Conservation (phyloP, 1,140 invertebrate genomes). For the Pinna nobilis region DNA sequence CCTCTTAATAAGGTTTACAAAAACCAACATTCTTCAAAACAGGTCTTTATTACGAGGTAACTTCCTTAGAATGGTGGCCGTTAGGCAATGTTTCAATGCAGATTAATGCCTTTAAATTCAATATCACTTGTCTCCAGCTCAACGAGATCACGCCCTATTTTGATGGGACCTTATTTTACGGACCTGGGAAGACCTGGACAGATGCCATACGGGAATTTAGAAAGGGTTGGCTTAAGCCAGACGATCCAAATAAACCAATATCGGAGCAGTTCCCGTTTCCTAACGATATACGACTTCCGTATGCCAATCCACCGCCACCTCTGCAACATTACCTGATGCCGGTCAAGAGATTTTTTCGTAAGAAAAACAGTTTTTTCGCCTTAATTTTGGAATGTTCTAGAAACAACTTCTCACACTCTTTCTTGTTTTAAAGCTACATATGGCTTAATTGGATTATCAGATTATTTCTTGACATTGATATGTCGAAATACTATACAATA, state of each 20-base stretch:
- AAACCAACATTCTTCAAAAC: no score
- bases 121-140: slow-evolving; percentile 67
- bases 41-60: no score
- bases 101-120: no score
- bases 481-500: no score
- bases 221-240: slow-evolving; percentile 72
- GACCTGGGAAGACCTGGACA: slow-evolving; percentile 78
- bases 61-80: no score
- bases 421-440: not conserved
- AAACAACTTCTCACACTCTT: not conserved
- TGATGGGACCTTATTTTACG: slow-evolving; percentile 79
- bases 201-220: slow-evolving; percentile 76
- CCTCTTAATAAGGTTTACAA: no score
- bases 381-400: not conserved
- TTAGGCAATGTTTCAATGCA: no score
- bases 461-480: not conserved
- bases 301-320: slow-evolving; percentile 79
- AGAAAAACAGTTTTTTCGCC: slow-evolving; percentile 52
- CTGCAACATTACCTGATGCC: slow-evolving; percentile 72
- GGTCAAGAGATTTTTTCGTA: slow-evolving; percentile 78
- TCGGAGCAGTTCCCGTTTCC: slow-evolving; percentile 75
- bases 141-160: slow-evolving; percentile 80
- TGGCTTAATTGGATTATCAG: not conserved
- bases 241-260: slow-evolving; percentile 10
- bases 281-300: slow-evolving; percentile 77